Evolutionary conservation across 2,888 invertebrate species (phyloP).

Genomic region (Himalopsyche anomala): DNA sequence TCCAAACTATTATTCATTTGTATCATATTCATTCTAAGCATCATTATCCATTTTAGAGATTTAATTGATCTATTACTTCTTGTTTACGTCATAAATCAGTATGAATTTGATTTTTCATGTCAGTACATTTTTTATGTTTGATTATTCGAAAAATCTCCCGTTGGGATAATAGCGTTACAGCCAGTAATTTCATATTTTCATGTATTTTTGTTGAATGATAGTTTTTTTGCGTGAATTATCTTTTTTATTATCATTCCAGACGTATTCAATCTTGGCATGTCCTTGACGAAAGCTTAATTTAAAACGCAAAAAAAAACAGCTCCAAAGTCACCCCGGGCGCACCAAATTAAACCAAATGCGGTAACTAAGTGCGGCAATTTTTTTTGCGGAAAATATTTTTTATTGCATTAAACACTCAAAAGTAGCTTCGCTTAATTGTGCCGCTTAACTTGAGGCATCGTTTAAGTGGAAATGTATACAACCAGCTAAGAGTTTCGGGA

Average conservation of each 20-base stretch:
- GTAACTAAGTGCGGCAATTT: constrained; percentile 20
- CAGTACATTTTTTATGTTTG: too few species aligned
- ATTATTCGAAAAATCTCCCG: too few species aligned
- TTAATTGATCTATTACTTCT: too few species aligned
- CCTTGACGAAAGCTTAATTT: neutral
- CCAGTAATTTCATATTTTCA: too few species aligned
- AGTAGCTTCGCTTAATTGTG: constrained; percentile 25
- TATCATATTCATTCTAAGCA: too few species aligned
- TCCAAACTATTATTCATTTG: too few species aligned
- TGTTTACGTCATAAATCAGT: too few species aligned
- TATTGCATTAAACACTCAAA: constrained; percentile 17
- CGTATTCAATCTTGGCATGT: neutral
- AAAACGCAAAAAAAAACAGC: neutral
- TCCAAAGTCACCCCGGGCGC: neutral
- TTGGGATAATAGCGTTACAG: too few species aligned
- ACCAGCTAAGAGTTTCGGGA: constrained; percentile 19
- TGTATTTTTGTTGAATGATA: too few species aligned
- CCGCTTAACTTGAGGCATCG: constrained; percentile 3
- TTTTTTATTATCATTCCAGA: neutral
- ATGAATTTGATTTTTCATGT: too few species aligned
- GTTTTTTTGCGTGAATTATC: too few species aligned
- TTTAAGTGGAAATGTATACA: constrained; percentile 41
- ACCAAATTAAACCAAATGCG: neutral
- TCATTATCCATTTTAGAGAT: too few species aligned
- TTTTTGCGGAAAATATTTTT: constrained; percentile 1